Evolutionary conservation across 2,888 invertebrate genomes (phyloP).

Genomic region (Drosophila percnosoma): DNA sequence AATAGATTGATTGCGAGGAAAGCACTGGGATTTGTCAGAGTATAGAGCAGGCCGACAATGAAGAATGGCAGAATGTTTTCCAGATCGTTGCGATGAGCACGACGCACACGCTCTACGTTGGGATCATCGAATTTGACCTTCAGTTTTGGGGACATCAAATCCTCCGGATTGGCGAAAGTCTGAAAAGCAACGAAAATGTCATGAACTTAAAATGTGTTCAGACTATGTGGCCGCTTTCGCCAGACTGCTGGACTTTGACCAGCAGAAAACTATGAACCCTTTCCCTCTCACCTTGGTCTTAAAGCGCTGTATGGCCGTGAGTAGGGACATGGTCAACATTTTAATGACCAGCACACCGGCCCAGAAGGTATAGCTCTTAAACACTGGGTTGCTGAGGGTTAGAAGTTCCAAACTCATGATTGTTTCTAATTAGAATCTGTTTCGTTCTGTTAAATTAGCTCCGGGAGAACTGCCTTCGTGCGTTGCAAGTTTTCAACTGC

Average conservation of each 20-base stretch:
- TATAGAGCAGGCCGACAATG: constrained; percentile 86
- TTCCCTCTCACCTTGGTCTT: constrained; percentile 82
- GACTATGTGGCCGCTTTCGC: constrained; percentile 34
- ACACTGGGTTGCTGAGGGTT: constrained; percentile 81
- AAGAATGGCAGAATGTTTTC: constrained; percentile 87
- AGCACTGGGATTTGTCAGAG: constrained; percentile 85
- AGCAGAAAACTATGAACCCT: background rate
- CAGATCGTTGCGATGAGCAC: constrained; percentile 87
- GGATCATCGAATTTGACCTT: constrained; percentile 85
- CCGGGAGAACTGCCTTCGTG: constrained; percentile 7
- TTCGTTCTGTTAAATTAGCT: background rate
- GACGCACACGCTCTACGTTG: constrained; percentile 86
- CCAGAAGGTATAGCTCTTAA: constrained; percentile 85
- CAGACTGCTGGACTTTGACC: constrained; percentile 54
- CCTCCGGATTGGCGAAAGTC: constrained; percentile 87
- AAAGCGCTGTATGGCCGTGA: constrained; percentile 84
- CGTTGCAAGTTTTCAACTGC: constrained; percentile 38
- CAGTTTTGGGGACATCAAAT: constrained; percentile 82
- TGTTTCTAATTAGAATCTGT: background rate
- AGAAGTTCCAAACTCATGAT: constrained; percentile 72
- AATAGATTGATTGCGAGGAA: constrained; percentile 86
- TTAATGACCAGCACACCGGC: constrained; percentile 84
- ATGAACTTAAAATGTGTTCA: background rate
- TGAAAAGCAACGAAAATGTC: constrained; percentile 65
- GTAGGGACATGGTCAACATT: constrained; percentile 84